A percentile compares a stretch with the other conserved stretches of the same genome.
phyloP scores from a whole-genome alignment of 2,797 vertebrate genomes.

The Sus cebifrons region DNA sequence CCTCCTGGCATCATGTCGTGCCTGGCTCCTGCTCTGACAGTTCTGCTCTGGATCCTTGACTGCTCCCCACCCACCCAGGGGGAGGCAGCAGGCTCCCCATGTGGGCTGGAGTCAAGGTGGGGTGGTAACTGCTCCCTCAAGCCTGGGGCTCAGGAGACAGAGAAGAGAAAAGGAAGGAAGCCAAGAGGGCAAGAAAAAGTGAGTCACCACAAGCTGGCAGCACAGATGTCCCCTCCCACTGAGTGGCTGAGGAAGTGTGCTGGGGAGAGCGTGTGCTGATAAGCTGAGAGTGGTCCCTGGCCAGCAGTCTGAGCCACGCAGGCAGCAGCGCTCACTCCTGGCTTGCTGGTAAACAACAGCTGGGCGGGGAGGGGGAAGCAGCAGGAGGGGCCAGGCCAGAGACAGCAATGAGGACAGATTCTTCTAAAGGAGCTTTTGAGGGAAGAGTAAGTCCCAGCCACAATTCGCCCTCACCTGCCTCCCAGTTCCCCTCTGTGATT shows the following conservation, averaged over 20 bases:
- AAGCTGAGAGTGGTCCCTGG: constrained; percentile 57
- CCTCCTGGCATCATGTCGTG: accelerated
- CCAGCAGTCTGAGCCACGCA: background rate
- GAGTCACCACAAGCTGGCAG: constrained; percentile 64
- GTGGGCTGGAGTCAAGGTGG: background rate
- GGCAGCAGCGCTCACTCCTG: background rate
- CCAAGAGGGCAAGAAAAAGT: constrained; percentile 57
- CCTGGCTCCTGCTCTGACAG: background rate
- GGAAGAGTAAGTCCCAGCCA: background rate
- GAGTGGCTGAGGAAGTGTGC: constrained; percentile 65
- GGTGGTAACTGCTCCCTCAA: background rate
- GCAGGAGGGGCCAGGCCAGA: background rate
- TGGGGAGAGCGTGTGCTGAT: constrained; percentile 21
- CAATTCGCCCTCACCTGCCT: accelerated
- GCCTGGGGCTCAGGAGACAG: background rate
- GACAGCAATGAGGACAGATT: background rate
- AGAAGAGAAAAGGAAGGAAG: constrained; percentile 60
- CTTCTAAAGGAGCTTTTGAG: constrained; percentile 1
- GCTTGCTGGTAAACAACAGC: constrained; percentile 54
- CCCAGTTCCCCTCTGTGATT: background rate
- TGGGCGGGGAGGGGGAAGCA: background rate
- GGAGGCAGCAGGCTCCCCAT: background rate
- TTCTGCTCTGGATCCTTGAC: background rate
- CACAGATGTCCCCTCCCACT: background rate
- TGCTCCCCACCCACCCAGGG: background rate